Evolutionary conservation across 1,140 invertebrate species (phyloP).

Genomic region (Penaeus indicus): DNA sequence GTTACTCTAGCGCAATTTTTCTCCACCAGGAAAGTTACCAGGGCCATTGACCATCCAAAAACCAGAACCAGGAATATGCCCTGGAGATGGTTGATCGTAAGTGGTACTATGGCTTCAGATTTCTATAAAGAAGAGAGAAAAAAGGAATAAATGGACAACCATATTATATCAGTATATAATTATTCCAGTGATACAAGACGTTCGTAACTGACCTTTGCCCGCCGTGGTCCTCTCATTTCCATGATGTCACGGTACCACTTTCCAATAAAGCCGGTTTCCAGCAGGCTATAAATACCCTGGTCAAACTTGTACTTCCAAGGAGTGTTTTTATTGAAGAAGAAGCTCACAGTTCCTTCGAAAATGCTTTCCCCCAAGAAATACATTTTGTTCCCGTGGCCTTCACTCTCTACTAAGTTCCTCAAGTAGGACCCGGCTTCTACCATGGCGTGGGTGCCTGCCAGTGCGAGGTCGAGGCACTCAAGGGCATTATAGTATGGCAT

Average conservation of each 20-base stretch:
- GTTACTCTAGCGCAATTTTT: too few relatives aligned
- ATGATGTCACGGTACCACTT: constrained; percentile 28
- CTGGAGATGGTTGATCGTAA: not conserved
- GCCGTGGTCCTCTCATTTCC: too few relatives aligned
- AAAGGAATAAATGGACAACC: not conserved
- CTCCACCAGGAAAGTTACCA: not conserved
- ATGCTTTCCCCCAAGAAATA: constrained; percentile 14
- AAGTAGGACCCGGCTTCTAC: not conserved
- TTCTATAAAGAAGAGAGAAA: not conserved
- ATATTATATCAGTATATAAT: not conserved
- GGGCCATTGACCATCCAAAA: not conserved
- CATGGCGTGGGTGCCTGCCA: not conserved
- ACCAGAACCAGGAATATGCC: not conserved
- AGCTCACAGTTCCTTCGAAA: constrained; percentile 1
- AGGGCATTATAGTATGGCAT: not conserved
- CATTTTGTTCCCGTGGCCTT: not conserved
- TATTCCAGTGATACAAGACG: not conserved
- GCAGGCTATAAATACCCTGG: constrained; percentile 18
- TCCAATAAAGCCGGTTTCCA: constrained; percentile 36
- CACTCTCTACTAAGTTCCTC: not conserved
- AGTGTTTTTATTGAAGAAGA: constrained; percentile 32
- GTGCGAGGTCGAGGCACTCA: not conserved
- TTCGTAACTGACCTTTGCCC: too few relatives aligned
- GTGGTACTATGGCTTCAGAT: not conserved
- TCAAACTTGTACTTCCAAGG: constrained; percentile 46